Evolutionary conservation across 2,797 vertebrate species (phyloP).

Genomic region (Anabas testudineus): DNA sequence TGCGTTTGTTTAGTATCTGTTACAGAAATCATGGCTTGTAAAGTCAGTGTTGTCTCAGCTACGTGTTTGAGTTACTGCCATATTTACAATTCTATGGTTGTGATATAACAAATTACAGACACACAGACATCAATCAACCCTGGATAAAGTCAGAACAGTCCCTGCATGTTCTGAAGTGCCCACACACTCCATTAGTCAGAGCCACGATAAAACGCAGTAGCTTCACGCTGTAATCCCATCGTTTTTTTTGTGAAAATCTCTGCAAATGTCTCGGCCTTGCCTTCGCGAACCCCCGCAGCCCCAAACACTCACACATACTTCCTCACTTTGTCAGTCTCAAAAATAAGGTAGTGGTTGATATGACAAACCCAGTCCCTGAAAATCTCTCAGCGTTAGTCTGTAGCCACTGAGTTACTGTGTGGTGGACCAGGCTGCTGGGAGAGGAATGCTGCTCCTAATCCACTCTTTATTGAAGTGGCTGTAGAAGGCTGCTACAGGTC

Average conservation of each 20-base stretch:
- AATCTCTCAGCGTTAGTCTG: constrained; percentile 73
- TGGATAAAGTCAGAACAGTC: constrained; percentile 49
- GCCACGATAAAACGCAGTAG: constrained; percentile 36
- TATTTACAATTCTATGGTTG: constrained; percentile 27
- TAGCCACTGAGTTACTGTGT: constrained; percentile 78
- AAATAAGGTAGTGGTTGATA: constrained; percentile 73
- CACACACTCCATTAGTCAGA: constrained; percentile 29
- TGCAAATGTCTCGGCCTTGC: constrained; percentile 46
- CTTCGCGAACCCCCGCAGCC: constrained; percentile 7
- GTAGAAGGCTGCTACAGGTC: constrained; percentile 67
- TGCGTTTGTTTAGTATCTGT: constrained; percentile 28
- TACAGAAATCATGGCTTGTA: constrained; percentile 27
- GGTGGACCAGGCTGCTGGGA: constrained; percentile 59
- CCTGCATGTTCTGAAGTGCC: constrained; percentile 22
- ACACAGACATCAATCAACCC: constrained; percentile 30
- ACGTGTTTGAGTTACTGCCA: constrained; percentile 13
- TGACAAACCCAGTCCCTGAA: constrained; percentile 74
- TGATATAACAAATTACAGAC: constrained; percentile 50
- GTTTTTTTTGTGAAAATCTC: constrained; percentile 71
- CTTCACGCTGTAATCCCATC: constrained; percentile 62
- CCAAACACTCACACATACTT: constrained; percentile 20
- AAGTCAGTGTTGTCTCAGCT: constrained; percentile 20
- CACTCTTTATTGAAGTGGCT: constrained; percentile 83
- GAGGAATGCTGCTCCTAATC: constrained; percentile 81
- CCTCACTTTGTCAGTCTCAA: constrained; percentile 42